phyloP scores from a whole-genome alignment of 2,888 invertebrate species.

The Macrosoma leucophasiata region DNA sequence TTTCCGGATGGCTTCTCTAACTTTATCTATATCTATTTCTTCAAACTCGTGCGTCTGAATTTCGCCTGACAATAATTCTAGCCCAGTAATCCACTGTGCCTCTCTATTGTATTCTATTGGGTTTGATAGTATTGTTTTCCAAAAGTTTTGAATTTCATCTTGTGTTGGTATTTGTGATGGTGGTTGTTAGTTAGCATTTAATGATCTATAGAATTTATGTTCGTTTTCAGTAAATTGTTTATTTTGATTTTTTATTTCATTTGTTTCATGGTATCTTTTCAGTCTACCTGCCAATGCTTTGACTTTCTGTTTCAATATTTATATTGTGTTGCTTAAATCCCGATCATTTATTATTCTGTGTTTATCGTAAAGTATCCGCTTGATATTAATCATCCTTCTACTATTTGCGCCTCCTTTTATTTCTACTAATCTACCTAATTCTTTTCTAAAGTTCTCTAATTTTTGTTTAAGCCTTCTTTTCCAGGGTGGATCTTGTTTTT shows the following conservation, averaged over 20 bases:
- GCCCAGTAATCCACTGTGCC: constrained; percentile 4
- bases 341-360: constrained; percentile 1
- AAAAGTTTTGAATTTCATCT: constrained; percentile 2
- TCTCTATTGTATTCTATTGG: constrained; percentile 6
- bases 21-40: constrained; percentile 5
- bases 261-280: constrained; percentile 1
- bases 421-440: constrained; percentile 4
- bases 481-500: constrained; percentile 4
- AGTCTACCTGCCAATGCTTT: constrained; percentile 7
- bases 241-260: constrained; percentile 2
- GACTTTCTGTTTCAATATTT: constrained; percentile 6
- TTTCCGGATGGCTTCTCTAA: constrained; percentile 4
- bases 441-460: constrained; percentile 4
- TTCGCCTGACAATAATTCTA: not conserved
- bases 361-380: constrained; percentile 2
- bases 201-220: constrained; percentile 1
- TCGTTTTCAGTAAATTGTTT: constrained; percentile 1
- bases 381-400: not conserved
- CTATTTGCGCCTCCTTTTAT: not conserved
- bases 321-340: constrained; percentile 3
- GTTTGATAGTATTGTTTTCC: constrained; percentile 8
- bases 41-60: constrained; percentile 4
- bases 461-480: constrained; percentile 7
- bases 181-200: too few relatives aligned
- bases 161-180: not conserved